Percentiles rank a stretch among this genome's conserved stretches.
Evolutionary conservation across 1,140 invertebrate genomes (phyloP).

Genomic region (Belonocnema kinseyi): DNA sequence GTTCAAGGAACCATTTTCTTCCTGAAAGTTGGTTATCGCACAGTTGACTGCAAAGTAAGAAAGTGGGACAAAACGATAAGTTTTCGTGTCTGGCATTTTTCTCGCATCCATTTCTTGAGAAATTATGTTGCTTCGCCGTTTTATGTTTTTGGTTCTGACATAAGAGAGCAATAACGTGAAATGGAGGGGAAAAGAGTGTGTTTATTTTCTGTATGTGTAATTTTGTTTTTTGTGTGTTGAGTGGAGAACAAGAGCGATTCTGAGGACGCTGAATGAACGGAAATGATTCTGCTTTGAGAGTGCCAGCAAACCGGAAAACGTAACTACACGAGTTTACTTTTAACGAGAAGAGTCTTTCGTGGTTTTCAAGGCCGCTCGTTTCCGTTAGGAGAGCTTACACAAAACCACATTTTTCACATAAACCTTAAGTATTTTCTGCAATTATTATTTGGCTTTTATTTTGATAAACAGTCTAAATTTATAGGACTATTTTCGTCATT

Average conservation of each 20-base stretch:
- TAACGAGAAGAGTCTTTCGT: conserved; percentile 19
- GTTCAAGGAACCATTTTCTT: conserved; percentile 12
- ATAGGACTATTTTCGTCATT: no score
- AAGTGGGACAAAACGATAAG: conserved; percentile 5
- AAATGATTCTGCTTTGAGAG: conserved; percentile 23
- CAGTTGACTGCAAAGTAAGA: conserved; percentile 16
- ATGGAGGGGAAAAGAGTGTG: not conserved
- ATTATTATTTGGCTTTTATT: no score
- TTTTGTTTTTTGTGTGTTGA: not conserved
- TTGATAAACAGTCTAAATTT: no score
- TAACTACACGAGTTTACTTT: conserved; percentile 16
- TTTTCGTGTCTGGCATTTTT: not conserved
- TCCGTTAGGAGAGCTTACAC: no score
- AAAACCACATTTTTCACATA: no score
- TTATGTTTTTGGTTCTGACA: conserved; percentile 25
- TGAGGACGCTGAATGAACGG: conserved; percentile 10
- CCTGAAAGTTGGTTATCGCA: not conserved
- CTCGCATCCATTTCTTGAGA: conserved; percentile 13
- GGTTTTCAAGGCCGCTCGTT: no score
- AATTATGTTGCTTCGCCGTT: conserved; percentile 14
- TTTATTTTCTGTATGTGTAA: not conserved
- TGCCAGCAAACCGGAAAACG: conserved; percentile 8
- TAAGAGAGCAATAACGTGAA: conserved; percentile 17
- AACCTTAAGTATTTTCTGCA: no score
- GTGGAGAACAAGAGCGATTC: not conserved